phyloP scores from a whole-genome alignment of 92 coral and sea anemone species.

The Pocillopora meandrina region DNA sequence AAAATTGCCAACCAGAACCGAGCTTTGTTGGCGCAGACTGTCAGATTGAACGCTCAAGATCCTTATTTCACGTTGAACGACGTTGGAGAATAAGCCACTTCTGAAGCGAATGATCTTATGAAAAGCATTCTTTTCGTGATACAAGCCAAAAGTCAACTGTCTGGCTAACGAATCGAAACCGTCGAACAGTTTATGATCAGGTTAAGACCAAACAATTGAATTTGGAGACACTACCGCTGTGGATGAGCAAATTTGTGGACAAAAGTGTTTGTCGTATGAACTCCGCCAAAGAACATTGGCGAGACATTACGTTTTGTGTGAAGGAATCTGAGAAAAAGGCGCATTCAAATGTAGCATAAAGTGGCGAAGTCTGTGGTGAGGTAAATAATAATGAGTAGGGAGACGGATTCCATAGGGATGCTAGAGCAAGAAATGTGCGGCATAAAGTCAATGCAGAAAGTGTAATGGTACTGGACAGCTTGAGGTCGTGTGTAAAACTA shows the following conservation, averaged over 20 bases:
- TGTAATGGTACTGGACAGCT: slow-evolving; percentile 11
- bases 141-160: no score
- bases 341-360: no score
- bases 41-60: slow-evolving; percentile 56
- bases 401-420: no score
- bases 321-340: no score
- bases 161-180: slow-evolving; percentile 27
- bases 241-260: slow-evolving; percentile 48
- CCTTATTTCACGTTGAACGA: slow-evolving; percentile 48
- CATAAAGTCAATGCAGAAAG: slow-evolving; percentile 19
- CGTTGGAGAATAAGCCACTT: slow-evolving; percentile 41
- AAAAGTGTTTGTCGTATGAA: no score
- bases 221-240: slow-evolving; percentile 48
- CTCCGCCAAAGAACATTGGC: no score
- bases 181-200: slow-evolving; percentile 56
- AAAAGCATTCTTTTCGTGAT: slow-evolving; percentile 45
- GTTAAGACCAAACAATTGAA: slow-evolving; percentile 55
- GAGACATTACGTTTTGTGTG: no score
- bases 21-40: slow-evolving; percentile 47
- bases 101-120: slow-evolving; percentile 51
- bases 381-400: background rate
- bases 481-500: slow-evolving; percentile 14
- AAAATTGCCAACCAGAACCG: slow-evolving; percentile 27
- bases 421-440: background rate
- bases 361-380: background rate